Base-by-base conservation (phyloP, 2,797 vertebrate genomes). In the Monodelphis domestica region DNA sequence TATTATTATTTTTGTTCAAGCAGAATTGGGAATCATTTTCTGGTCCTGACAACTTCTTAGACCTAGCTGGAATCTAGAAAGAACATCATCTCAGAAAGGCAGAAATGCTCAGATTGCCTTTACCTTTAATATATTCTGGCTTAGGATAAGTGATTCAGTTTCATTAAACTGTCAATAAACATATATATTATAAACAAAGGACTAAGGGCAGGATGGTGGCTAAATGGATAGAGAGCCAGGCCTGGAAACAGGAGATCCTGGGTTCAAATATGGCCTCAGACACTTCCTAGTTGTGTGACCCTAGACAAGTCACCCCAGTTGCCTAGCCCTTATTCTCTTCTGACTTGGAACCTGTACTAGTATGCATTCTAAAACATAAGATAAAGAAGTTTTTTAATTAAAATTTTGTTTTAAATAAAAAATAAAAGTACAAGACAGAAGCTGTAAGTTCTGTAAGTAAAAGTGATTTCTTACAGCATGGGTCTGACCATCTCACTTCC, bases 1-100 rank as follows among this genome's bases (percentile, higher is more conserved):
- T 95, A 92, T 88, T 95, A 38, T 70, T 70, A 21, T 93, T 89
- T 84, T 94, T 93, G 54, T 33, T 95, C 90, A 93, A 91, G 95
- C 95, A 95, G 96, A 97, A 94, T 57, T 56, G 87, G 87, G 54
- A 93, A 87, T 78, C 93, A 55, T 94, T 95, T 90, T 93, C 92
- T 88, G 90, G 30, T 55, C 21, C 5, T 51, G 63, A 6, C 11
- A 95, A 94, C 11, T 95, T 95, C 89, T 94, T 57, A 56, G 57
- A 50, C 70, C 28, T 4, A 92, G 91, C 91, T 88, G 12, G 53
- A 94, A 95, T 91, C 91, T 54, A 21, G 56, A 54, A 91, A 53
- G n/a, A 53, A 14, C 24, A 45, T 38, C n/a, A 88, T 70, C 38
- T n/a, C n/a, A 70, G 63, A 38, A 70, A 70, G 70, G n/a, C n/a